Evolutionary conservation across 2,888 invertebrate genomes (phyloP).

Genomic region (Maniola hyperantus): DNA sequence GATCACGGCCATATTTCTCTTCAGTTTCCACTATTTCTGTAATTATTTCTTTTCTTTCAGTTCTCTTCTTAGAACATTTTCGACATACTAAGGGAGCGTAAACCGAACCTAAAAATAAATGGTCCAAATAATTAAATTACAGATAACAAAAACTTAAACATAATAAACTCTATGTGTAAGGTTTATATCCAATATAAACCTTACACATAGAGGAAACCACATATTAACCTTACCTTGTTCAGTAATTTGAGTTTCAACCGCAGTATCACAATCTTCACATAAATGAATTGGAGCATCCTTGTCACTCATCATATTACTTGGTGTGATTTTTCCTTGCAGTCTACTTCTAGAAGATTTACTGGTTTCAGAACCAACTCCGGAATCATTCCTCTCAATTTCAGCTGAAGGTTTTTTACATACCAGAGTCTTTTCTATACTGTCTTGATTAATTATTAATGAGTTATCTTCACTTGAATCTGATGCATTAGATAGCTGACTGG

Average conservation of each 20-base stretch:
- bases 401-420: constrained; percentile 84
- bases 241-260: constrained; percentile 89
- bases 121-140: not conserved
- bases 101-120: constrained; percentile 81
- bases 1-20: constrained; percentile 96
- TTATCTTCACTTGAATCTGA: constrained; percentile 94
- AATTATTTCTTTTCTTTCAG: constrained; percentile 96
- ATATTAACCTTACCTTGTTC: constrained; percentile 81
- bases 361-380: constrained; percentile 96
- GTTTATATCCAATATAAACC: too few relatives aligned
- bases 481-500: constrained; percentile 90
- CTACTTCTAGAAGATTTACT: constrained; percentile 92
- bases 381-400: constrained; percentile 95
- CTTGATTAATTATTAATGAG: constrained; percentile 85
- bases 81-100: constrained; percentile 92
- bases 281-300: constrained; percentile 85
- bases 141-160: not conserved
- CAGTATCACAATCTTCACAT: constrained; percentile 94
- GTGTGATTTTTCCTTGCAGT: constrained; percentile 83
- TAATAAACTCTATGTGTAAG: too few relatives aligned
- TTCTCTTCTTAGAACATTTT: constrained; percentile 93
- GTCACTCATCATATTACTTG: constrained; percentile 72
- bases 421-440: constrained; percentile 80
- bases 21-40: constrained; percentile 98
- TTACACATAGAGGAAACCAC: not conserved